Conservation (phyloP, 2,888 invertebrate species). For the Prenolepis imparis region DNA sequence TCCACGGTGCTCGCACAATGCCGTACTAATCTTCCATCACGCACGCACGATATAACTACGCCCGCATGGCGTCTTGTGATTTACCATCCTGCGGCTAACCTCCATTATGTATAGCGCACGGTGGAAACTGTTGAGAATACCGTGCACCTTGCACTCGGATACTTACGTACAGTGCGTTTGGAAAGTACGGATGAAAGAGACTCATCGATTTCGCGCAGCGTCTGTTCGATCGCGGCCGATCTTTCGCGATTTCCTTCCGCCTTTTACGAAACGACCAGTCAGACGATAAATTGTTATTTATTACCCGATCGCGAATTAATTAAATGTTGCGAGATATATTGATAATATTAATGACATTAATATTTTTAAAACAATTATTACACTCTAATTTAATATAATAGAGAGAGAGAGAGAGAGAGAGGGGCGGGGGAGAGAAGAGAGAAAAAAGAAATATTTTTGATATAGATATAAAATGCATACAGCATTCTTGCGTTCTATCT, state of each 20-base stretch:
- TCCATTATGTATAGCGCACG: conserved; percentile 85
- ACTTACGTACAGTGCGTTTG: conserved; percentile 71
- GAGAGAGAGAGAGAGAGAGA: background rate
- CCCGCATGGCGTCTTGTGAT: conserved; percentile 86
- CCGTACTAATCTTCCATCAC: conserved; percentile 86
- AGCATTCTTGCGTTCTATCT: background rate
- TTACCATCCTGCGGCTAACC: conserved; percentile 86
- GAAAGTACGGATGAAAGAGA: conserved; percentile 67
- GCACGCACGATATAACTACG: conserved; percentile 85
- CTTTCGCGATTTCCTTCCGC: conserved; percentile 33
- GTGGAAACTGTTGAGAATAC: conserved; percentile 84
- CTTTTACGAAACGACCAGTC: conserved; percentile 27
- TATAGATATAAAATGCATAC: background rate
- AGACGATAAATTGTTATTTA: conserved; percentile 8
- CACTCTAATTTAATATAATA: background rate
- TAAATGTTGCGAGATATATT: background rate
- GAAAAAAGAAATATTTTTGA: too few relatives aligned
- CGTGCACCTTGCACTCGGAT: conserved; percentile 83
- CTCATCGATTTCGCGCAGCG: conserved; percentile 63
- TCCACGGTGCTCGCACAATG: conserved; percentile 84
- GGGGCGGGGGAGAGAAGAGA: background rate
- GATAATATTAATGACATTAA: background rate
- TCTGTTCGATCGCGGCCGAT: conserved; percentile 44
- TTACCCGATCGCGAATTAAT: background rate
- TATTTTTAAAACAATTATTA: background rate